These are phyloP conservation scores for Euschistus heros DNA, from an alignment of 1,140 invertebrate genomes.

Conservation along the genomic window DNA sequence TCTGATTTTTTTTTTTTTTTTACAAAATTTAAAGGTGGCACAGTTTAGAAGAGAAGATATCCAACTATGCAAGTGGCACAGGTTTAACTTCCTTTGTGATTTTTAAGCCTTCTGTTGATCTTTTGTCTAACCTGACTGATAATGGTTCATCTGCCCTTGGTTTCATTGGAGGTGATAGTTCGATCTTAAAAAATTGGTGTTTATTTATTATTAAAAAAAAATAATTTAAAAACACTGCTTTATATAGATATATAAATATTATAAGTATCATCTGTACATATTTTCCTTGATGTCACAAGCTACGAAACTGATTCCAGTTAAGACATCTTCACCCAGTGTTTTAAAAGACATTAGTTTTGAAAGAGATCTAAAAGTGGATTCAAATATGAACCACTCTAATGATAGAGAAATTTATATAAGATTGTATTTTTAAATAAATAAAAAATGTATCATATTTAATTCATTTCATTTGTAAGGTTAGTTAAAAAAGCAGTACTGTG, in stretches of 20 bases:
- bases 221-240: too few relatives aligned
- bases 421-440: too few relatives aligned
- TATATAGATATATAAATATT: too few relatives aligned
- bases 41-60: slow-evolving; percentile 61
- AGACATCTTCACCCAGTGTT: too few relatives aligned
- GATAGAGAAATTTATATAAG: slow-evolving; percentile 13
- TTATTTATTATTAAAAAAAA: slow-evolving; percentile 20
- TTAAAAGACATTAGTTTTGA: too few relatives aligned
- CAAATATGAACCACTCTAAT: slow-evolving; percentile 23
- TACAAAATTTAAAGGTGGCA: slow-evolving; percentile 25
- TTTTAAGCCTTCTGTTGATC: slow-evolving; percentile 61
- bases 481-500: too few relatives aligned
- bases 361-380: too few relatives aligned
- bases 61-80: slow-evolving; percentile 55
- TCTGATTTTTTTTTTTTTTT: not conserved
- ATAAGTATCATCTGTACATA: too few relatives aligned
- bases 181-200: slow-evolving; percentile 2
- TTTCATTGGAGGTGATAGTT: slow-evolving; percentile 49
- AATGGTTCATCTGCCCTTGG: slow-evolving; percentile 54
- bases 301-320: too few relatives aligned
- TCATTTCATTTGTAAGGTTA: too few relatives aligned
- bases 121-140: slow-evolving; percentile 53
- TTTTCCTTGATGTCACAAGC: too few relatives aligned
- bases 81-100: slow-evolving; percentile 46
- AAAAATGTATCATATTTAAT: too few relatives aligned